A percentile compares a stretch with the other conserved stretches of the same genome.
Evolutionary conservation across 1,140 invertebrate genomes (phyloP).

Genomic region (Archivesica marissinica): DNA sequence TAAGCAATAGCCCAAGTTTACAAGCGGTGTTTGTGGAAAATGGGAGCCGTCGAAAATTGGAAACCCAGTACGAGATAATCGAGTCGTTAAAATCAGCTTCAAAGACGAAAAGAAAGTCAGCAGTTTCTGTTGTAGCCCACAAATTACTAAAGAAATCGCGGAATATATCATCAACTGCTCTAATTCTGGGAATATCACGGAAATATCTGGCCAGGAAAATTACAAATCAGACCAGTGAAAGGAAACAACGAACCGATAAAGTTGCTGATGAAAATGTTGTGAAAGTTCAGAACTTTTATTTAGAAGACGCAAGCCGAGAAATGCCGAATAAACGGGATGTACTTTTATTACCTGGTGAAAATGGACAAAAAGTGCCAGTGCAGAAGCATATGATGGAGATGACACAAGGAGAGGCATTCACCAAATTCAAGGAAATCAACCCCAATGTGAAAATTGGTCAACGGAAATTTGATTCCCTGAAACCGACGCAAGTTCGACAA

Average conservation of each 20-base stretch:
- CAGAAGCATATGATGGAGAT: conserved; percentile 7
- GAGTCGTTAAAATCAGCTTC: no score
- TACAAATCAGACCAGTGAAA: neutral
- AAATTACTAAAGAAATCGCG: neutral
- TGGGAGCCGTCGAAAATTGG: no score
- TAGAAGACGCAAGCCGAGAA: neutral
- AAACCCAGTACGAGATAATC: no score
- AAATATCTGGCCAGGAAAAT: neutral
- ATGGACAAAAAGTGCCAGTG: neutral
- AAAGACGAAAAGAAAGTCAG: no score
- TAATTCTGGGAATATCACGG: neutral
- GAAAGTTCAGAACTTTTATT: neutral
- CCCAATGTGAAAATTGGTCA: neutral
- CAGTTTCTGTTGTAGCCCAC: neutral
- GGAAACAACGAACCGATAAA: neutral
- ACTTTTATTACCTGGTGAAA: neutral
- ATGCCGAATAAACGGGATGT: conserved; percentile 8
- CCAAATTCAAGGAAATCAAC: neutral
- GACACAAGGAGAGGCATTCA: neutral
- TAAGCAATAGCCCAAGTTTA: no score
- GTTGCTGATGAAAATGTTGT: neutral
- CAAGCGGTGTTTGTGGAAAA: no score
- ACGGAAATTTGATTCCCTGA: neutral
- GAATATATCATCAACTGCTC: neutral
- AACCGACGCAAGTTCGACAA: neutral